Evolutionary conservation across 2,113 vertebrate genomes (phyloP).

Genomic region (Helogale parvula): DNA sequence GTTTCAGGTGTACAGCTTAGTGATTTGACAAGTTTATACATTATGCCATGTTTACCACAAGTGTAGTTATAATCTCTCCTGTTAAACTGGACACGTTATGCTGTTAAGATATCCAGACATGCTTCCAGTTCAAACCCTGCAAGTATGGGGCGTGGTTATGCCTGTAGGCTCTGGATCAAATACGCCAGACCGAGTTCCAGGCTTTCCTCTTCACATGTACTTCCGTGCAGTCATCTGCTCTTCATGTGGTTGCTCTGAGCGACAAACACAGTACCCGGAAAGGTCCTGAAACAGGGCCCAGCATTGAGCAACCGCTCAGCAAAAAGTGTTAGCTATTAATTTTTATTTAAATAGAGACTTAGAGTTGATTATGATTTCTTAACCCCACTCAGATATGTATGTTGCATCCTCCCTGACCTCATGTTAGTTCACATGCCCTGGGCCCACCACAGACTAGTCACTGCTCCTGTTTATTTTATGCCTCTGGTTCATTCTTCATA

Average conservation of each 20-base stretch:
- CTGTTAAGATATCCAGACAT: neutral
- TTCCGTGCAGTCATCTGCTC: neutral
- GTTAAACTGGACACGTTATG: neutral
- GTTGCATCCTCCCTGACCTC: neutral
- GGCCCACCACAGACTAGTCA: neutral
- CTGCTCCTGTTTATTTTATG: neutral
- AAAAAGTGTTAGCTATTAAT: neutral
- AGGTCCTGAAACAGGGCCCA: neutral
- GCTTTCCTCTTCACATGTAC: neutral
- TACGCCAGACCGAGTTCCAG: neutral
- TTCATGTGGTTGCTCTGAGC: neutral
- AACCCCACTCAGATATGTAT: neutral
- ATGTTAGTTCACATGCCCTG: neutral
- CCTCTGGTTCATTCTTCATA: neutral
- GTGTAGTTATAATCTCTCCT: neutral
- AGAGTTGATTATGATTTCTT: neutral
- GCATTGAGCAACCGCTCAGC: neutral
- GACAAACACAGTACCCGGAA: neutral
- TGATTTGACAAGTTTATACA: neutral
- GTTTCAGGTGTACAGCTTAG: neutral
- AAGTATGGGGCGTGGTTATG: neutral
- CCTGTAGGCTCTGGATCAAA: neutral
- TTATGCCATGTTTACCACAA: neutral
- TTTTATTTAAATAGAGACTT: neutral
- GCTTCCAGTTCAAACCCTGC: neutral